Base-by-base conservation (phyloP, 2,888 invertebrate genomes). In the Ectropis crepuscularia region DNA sequence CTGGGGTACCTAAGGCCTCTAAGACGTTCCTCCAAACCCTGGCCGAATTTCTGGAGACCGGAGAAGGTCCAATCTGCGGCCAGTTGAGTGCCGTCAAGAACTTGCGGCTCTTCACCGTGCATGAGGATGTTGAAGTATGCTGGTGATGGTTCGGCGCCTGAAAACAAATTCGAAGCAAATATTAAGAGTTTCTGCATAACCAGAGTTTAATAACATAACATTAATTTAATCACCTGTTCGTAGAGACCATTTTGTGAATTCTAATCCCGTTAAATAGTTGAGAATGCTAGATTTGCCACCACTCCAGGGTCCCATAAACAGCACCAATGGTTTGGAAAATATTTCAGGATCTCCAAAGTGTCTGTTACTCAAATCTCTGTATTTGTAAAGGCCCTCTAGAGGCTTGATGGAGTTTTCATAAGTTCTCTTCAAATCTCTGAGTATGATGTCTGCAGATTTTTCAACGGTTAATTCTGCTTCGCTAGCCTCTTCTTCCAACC, bases 241-340 rank as follows among this genome's bases (percentile, higher is more conserved):
- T 71, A 98, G 90, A 63, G 98, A 96, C 85, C 96, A 95, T 74
- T 96, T 94, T 38, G 96, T 96, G 82, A 97, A 97, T 86, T 98
- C 98, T 71, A 97, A 96, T 67, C 97, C 96, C 46, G 98, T 94
- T 70, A 99, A 93, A 88, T 99, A 98, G 88, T 99, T 99, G 69
- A 98, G 95, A 74, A 98, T 97, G 57, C 98, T 96, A 0, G 98
- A 98, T 92, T 99, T 99, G 69, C 99, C 99, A 64, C 98, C 98
- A 80, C 98, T 98, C 97, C 98, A 98, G 45, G 98, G 98, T 47
- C 99, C 99, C 96, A 98, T 97, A 80, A 98, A 97, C 6, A 99
- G 93, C 57, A 98, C 95, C 80, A 98, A 92, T 2, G 99, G 98
- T 81, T 98, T 98, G 5, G 98, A 97, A 86, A 98, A 98, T 80